Conservation (phyloP, 2,888 invertebrate species). For the Parnassius mnemosyne region DNA sequence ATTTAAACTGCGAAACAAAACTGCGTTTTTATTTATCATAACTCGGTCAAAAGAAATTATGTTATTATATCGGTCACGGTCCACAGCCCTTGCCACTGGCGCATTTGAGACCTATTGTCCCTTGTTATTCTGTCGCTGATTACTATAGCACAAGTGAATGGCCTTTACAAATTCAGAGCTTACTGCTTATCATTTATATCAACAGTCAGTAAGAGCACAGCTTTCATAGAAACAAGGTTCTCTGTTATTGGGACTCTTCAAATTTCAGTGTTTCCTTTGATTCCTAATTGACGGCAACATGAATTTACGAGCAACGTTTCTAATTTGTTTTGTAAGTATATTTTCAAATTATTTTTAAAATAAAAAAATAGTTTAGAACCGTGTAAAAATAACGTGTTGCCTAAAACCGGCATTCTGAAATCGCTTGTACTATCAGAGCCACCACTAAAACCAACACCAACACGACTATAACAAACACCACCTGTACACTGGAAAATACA, state of each 20-base stretch:
- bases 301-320: conserved; percentile 47
- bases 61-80: conserved; percentile 3
- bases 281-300: conserved; percentile 34
- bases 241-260: not conserved
- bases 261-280: not conserved
- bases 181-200: conserved; percentile 56
- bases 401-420: too few relatives aligned
- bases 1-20: too few relatives aligned
- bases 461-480: too few relatives aligned
- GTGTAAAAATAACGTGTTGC: too few relatives aligned
- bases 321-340: conserved; percentile 20
- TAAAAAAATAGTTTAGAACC: too few relatives aligned
- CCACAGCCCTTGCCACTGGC: conserved; percentile 18
- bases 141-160: conserved; percentile 53
- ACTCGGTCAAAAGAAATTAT: too few relatives aligned
- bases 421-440: too few relatives aligned
- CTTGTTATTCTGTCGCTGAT: conserved; percentile 34
- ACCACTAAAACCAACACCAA: too few relatives aligned
- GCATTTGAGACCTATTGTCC: conserved; percentile 42
- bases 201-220: conserved; percentile 47
- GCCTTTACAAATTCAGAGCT: conserved; percentile 51
- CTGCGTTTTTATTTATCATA: too few relatives aligned
- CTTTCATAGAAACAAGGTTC: conserved; percentile 42
- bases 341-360: not conserved
- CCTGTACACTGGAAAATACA: too few relatives aligned